phyloP scores from a whole-genome alignment of 23 tunicate species.

The Ciona savignyi region DNA sequence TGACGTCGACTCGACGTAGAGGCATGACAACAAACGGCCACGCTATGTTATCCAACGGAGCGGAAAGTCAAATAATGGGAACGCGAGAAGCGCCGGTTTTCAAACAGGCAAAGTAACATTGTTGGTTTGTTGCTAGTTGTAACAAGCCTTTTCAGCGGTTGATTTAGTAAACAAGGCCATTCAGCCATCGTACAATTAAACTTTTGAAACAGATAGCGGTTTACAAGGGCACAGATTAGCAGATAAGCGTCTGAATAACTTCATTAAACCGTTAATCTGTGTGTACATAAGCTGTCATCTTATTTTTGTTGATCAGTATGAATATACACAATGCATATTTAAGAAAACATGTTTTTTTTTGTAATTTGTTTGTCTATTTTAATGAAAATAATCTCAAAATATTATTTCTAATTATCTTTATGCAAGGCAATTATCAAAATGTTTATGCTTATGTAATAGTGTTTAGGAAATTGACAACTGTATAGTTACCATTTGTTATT shows the following conservation, averaged over 20 bases:
- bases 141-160: not conserved
- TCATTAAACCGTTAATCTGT: not conserved
- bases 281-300: not conserved
- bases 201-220: not conserved
- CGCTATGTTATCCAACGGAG: not conserved
- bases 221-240: not conserved
- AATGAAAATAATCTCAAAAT: too few relatives aligned
- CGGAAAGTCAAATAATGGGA: not conserved
- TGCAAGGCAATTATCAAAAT: too few relatives aligned
- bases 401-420: too few relatives aligned
- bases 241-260: not conserved
- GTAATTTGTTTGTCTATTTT: too few relatives aligned
- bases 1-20: not conserved
- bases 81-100: not conserved
- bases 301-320: not conserved
- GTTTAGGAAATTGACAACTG: too few relatives aligned
- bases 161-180: not conserved
- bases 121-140: not conserved
- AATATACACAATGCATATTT: too few relatives aligned
- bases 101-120: not conserved
- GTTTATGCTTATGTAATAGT: too few relatives aligned
- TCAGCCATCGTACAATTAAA: not conserved
- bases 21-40: constrained; percentile 1
- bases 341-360: too few relatives aligned
- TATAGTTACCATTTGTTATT: too few relatives aligned